Conservation (phyloP, 2,888 invertebrate species). For the Andrena hattorfiana region DNA sequence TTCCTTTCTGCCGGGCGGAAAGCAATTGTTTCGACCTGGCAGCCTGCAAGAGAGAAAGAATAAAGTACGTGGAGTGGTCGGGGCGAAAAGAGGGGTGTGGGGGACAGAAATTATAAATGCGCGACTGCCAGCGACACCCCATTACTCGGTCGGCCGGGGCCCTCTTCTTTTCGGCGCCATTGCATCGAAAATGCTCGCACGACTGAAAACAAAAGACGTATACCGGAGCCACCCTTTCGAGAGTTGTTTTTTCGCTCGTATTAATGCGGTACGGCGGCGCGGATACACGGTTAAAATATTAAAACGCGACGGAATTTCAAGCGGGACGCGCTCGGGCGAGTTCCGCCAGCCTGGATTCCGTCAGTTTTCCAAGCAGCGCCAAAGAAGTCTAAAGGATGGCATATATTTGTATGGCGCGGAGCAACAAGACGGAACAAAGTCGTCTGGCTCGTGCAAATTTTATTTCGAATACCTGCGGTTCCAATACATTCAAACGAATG, state of each 20-base stretch:
- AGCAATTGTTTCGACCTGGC: conserved; percentile 74
- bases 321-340: not conserved
- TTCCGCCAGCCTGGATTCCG: conserved; percentile 10
- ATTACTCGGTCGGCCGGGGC: conserved; percentile 70
- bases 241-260: conserved; percentile 58
- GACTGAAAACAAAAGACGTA: conserved; percentile 69
- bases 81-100: conserved; percentile 43
- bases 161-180: conserved; percentile 72
- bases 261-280: conserved; percentile 49
- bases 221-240: conserved; percentile 50
- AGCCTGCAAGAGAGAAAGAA: conserved; percentile 66
- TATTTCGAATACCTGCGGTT: not conserved
- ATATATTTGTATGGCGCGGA: not conserved
- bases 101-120: conserved; percentile 76
- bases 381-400: conserved; percentile 22
- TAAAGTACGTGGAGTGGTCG: conserved; percentile 59
- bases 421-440: not conserved
- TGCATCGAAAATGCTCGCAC: conserved; percentile 71
- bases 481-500: too few species aligned
- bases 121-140: conserved; percentile 77
- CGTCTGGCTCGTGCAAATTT: not conserved
- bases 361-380: conserved; percentile 1
- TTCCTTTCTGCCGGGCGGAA: conserved; percentile 71
- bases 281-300: conserved; percentile 64
- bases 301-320: conserved; percentile 47